Evolutionary conservation across 2,797 vertebrate genomes (phyloP), one percentile per base, ranked within the genome.

Genomic region (Sebastiscus albofasciatus): DNA sequence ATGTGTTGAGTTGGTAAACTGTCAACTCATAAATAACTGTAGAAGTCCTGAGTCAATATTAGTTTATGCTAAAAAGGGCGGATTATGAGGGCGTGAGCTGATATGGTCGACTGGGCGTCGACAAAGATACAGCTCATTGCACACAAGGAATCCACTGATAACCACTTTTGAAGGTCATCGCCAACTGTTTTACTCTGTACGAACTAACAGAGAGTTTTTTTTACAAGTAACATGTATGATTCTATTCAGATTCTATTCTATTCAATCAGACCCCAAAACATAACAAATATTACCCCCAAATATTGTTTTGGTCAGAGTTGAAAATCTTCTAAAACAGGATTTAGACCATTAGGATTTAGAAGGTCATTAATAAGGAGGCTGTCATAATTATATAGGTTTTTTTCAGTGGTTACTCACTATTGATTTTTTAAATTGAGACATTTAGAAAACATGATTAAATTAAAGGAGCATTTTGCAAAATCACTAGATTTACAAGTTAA

Each of bases 111-210:
- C 67, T 70, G 90, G 90, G 90, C 10, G 88, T 82, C 67, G 22
- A 74, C 56, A n/a, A 49, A 81, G 82, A 91, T 67, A 87, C 62
- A 74, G 74, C 61, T 46, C 52, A 29, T 11, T 14, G 69, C 68
- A 72, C 86, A 79, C 66, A 29, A 46, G 79, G 89, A 49, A 58
- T 39, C 33, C 27, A n/a, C 81, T 86, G 91, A 94, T 93, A 91
- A 77, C 4, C 52, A 4, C 5, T n/a, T 34, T 8, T 64, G 5
- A 81, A 75, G 29, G 54, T 58, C 70, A 36, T 2, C 0, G 8
- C 31, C 22, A 73, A 87, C 79, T 46, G 79, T 71, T 65, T 36
- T 9, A 5, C 24, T 18, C 18, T 60, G 22, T 1, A 31, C 26
- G 2, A 78, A 31, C 5, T 42, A 59, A 58, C 2, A 64, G 20